These are phyloP conservation scores for Drosophila pachea DNA, from an alignment of 1,140 invertebrate species.

Conservation along the genomic window DNA sequence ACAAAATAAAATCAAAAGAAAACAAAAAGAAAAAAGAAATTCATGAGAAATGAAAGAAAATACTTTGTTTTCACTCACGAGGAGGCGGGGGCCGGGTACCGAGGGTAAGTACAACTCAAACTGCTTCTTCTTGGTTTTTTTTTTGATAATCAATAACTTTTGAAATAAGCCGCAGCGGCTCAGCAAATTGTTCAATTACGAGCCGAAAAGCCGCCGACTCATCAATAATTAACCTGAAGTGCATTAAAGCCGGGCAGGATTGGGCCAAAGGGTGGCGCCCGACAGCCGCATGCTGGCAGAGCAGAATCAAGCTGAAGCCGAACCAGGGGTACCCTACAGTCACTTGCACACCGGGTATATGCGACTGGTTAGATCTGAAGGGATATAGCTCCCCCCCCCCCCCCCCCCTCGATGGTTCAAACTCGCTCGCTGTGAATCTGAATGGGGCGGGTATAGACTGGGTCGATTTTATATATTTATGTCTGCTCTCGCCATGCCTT, in stretches of 20 bases:
- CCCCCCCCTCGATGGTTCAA: too few relatives aligned
- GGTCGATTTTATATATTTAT: too few relatives aligned
- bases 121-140: slow-evolving; percentile 35
- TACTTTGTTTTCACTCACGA: slow-evolving; percentile 32
- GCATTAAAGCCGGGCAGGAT: slow-evolving; percentile 45
- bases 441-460: too few relatives aligned
- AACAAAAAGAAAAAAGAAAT: slow-evolving; percentile 46
- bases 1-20: slow-evolving; percentile 62
- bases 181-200: slow-evolving; percentile 66
- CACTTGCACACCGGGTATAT: too few relatives aligned
- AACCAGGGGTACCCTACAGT: too few relatives aligned
- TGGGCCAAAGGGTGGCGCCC: too few relatives aligned
- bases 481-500: too few relatives aligned
- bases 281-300: too few relatives aligned
- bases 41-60: slow-evolving; percentile 66
- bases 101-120: slow-evolving; percentile 29
- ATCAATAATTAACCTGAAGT: slow-evolving; percentile 68
- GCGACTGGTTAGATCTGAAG: too few relatives aligned
- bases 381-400: too few relatives aligned
- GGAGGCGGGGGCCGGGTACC: neutral
- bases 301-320: too few relatives aligned
- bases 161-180: slow-evolving; percentile 62
- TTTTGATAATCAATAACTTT: slow-evolving; percentile 61
- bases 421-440: too few relatives aligned
- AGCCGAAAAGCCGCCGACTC: slow-evolving; percentile 65